phyloP scores from a whole-genome alignment of 2,797 vertebrate species.

The Erethizon dorsatum region DNA sequence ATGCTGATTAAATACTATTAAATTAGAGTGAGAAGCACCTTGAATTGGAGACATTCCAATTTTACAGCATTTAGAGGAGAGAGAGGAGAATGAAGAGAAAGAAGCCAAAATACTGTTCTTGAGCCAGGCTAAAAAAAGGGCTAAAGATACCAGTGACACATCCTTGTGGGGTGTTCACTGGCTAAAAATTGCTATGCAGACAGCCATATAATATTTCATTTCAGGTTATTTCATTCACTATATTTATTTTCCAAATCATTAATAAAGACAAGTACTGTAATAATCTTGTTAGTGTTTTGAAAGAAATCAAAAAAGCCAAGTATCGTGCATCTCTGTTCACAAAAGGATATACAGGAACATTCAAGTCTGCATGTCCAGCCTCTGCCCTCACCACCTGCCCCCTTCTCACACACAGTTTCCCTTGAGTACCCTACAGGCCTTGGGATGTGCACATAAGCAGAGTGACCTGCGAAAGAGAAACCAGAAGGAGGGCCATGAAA shows the following conservation, averaged over 20 bases:
- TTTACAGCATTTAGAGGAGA: background rate
- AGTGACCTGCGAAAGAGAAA: background rate
- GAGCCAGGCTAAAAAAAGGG: background rate
- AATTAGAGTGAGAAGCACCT: background rate
- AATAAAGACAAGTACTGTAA: background rate
- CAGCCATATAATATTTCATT: background rate
- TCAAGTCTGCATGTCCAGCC: background rate
- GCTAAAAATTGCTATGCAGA: background rate
- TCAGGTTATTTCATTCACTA: background rate
- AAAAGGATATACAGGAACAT: background rate
- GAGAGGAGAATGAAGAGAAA: background rate
- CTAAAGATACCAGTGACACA: background rate
- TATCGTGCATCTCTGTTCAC: background rate
- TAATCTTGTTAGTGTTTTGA: constrained; percentile 19
- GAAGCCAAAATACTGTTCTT: background rate
- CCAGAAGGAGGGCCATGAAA: background rate
- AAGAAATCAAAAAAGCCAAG: constrained; percentile 47
- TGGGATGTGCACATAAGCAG: background rate
- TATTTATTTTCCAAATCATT: background rate
- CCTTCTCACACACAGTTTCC: background rate
- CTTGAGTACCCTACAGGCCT: background rate
- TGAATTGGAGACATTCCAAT: background rate
- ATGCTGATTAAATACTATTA: background rate
- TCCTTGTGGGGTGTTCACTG: background rate
- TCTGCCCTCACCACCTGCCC: background rate